A percentile compares a stretch with the other conserved stretches of the same genome.
phyloP scores from a whole-genome alignment of 2,888 invertebrate species.

The Rhingia campestris region DNA sequence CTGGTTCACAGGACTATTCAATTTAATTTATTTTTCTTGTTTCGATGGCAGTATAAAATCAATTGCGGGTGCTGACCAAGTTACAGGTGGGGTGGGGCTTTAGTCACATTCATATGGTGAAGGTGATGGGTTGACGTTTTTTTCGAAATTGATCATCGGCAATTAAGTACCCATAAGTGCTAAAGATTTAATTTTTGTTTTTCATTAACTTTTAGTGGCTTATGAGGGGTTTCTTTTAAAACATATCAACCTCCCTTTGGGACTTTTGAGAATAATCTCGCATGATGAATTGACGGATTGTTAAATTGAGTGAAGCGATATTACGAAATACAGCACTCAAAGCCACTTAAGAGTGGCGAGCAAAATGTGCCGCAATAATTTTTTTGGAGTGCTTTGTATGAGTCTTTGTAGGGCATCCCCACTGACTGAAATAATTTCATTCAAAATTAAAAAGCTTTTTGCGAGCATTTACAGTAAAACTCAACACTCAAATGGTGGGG shows the following conservation, averaged over 20 bases:
- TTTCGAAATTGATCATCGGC: no score
- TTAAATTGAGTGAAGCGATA: constrained; percentile 27
- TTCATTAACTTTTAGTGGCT: background rate
- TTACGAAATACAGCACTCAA: constrained; percentile 17
- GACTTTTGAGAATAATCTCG: background rate
- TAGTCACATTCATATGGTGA: no score
- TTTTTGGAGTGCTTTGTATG: background rate
- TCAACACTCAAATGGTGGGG: constrained; percentile 3
- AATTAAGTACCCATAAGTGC: background rate
- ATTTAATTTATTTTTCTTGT: no score
- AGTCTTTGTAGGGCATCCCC: no score
- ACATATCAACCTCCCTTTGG: background rate
- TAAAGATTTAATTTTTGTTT: background rate
- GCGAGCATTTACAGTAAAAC: constrained; percentile 32
- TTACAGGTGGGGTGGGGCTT: no score
- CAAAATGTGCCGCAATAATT: background rate
- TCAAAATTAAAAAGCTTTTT: constrained; percentile 20
- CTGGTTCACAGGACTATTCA: no score
- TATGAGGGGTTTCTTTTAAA: background rate
- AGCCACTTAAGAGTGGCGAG: constrained; percentile 25
- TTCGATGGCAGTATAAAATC: no score
- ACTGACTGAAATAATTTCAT: constrained; percentile 22
- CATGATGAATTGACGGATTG: constrained; percentile 9
- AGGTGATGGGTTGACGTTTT: no score
- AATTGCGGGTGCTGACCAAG: no score